Conservation (phyloP, 2,797 vertebrate species). For the Poecilia gillii region DNA sequence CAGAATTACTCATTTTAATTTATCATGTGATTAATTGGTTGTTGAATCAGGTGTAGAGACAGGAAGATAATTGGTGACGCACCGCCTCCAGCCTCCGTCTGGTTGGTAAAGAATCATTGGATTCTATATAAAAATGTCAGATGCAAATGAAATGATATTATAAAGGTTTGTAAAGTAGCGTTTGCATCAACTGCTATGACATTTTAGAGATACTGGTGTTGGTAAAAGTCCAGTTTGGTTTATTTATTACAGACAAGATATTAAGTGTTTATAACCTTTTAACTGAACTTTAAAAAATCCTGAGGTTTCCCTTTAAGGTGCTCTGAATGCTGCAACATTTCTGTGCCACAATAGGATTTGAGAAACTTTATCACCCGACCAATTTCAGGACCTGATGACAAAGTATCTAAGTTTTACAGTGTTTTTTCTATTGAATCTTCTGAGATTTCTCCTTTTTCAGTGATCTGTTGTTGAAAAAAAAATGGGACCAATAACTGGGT, state of each 20-base stretch:
- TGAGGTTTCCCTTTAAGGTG: constrained; percentile 43
- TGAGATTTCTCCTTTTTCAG: constrained; percentile 64
- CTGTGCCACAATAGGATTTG: constrained; percentile 64
- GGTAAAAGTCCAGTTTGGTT: not conserved
- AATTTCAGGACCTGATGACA: constrained; percentile 66
- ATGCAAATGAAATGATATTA: not conserved
- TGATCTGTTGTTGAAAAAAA: constrained; percentile 56
- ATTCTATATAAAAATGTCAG: not conserved
- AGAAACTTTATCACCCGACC: constrained; percentile 48
- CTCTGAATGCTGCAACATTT: constrained; percentile 71
- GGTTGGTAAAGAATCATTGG: not conserved
- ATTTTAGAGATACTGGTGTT: not conserved
- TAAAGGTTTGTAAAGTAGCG: not conserved
- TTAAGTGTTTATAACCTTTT: constrained; percentile 9
- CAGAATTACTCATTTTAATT: too few relatives aligned
- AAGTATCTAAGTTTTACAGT: constrained; percentile 67
- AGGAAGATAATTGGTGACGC: not conserved
- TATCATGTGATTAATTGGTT: too few relatives aligned
- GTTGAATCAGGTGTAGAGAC: not conserved
- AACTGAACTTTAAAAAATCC: constrained; percentile 2
- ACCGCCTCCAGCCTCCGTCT: not conserved
- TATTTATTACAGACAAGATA: constrained; percentile 1
- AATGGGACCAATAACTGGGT: constrained; percentile 73
- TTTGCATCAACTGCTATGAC: not conserved
- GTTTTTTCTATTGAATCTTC: constrained; percentile 67